Conservation (phyloP, 2,888 invertebrate species). For the Pycnomerus fuliginosus region DNA sequence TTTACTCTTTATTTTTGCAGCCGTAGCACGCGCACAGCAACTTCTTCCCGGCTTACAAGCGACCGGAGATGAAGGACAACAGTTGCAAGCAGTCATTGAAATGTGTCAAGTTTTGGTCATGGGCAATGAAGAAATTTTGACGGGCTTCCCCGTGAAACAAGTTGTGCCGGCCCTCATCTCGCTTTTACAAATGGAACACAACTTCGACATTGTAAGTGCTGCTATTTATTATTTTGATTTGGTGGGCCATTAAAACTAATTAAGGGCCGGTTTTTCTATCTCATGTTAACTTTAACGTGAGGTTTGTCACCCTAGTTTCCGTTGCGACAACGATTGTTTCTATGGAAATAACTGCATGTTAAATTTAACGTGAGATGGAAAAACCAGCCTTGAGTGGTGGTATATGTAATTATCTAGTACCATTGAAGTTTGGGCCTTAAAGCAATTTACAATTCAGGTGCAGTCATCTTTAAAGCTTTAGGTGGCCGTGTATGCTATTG, state of each 20-base stretch:
- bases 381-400: too few relatives aligned
- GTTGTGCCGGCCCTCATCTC: slow-evolving; percentile 94
- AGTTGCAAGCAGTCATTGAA: slow-evolving; percentile 94
- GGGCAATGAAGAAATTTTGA: slow-evolving; percentile 98
- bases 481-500: slow-evolving; percentile 39
- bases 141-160: slow-evolving; percentile 97
- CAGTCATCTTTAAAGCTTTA: slow-evolving; percentile 34
- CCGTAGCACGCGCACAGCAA: slow-evolving; percentile 90
- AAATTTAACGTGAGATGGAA: too few relatives aligned
- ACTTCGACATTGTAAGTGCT: slow-evolving; percentile 87
- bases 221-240: slow-evolving; percentile 6
- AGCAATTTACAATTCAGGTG: slow-evolving; percentile 34
- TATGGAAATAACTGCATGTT: too few relatives aligned
- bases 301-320: too few relatives aligned
- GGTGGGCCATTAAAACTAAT: too few relatives aligned
- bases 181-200: slow-evolving; percentile 93
- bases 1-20: slow-evolving; percentile 31
- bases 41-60: slow-evolving; percentile 89
- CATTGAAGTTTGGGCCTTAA: slow-evolving; percentile 4
- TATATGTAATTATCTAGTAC: too few relatives aligned
- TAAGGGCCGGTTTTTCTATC: too few relatives aligned
- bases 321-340: too few relatives aligned
- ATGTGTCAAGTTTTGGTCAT: slow-evolving; percentile 98
- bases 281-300: too few relatives aligned
- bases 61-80: slow-evolving; percentile 91